Evolutionary conservation across 1,140 invertebrate species (phyloP), one percentile per base, ranked within the genome.

Genomic region (Aphelinus certus): DNA sequence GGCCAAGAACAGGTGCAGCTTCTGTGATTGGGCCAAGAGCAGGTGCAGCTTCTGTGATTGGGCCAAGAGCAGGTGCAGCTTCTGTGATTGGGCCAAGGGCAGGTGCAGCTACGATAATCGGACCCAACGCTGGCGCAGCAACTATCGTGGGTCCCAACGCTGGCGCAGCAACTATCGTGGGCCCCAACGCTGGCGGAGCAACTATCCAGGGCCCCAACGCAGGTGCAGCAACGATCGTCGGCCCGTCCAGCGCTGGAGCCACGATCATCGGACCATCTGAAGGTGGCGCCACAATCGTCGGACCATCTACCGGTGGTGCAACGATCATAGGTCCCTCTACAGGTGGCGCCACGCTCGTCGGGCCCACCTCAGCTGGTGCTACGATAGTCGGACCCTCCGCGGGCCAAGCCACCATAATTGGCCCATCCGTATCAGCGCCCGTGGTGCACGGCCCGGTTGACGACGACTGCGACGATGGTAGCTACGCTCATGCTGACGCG

Each of bases 151-250:
- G 62, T 2, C 62, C 73, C 7, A 6, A 66, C 2, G 43, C 51
- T 3, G 58, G 57, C 3, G 56, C 10, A 4, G 60, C 66, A 2
- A 51, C n/a, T 0, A 62, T 76, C 5, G 48, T 67, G 4, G 69
- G 63, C 1, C 74, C 74, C 1, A 51, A 57, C 4, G 51, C 49
- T 63, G 79, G 77, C 7, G 45, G 70, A 2, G 78, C 79, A 47
- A 68, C 77, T 3, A 76, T 83, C 57, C 76, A 78, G 63, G 80
- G 78, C 26, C 79, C 81, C 2, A 63, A 75, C 47, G 70, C 64
- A 3, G 78, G 75, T 58, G 71, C 80, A 1, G 74, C 78, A 10
- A 79, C 75, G 3, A 76, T 82, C 0, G 7, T 79, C 49, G 79
- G 78, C 3, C 81, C 81, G 0, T 42, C 62, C 9, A 73, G 60